phyloP scores from a whole-genome alignment of 1,140 invertebrate genomes.

The Cotesia typhae region DNA sequence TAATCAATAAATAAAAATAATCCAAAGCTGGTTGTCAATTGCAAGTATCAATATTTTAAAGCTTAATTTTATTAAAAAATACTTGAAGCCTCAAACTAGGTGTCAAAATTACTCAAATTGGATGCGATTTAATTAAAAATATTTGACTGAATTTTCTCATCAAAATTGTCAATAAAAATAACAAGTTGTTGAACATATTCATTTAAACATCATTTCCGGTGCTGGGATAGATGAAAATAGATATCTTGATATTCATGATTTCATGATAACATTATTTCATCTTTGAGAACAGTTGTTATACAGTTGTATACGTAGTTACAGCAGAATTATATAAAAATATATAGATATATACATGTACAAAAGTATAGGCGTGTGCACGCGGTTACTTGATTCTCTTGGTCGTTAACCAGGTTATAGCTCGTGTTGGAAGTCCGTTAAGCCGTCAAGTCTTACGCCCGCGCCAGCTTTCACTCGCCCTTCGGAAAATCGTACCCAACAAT shows the following conservation, averaged over 20 bases:
- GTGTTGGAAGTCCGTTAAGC: slow-evolving; percentile 8
- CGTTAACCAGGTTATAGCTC: slow-evolving; percentile 12
- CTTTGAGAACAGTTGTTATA: neutral
- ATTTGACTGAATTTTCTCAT: no score
- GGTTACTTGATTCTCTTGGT: neutral
- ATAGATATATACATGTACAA: neutral
- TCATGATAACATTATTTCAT: no score
- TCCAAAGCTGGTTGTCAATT: no score
- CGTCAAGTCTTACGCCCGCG: slow-evolving; percentile 21
- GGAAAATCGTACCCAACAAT: slow-evolving; percentile 15
- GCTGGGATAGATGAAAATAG: neutral
- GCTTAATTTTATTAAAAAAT: no score
- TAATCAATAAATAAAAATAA: no score
- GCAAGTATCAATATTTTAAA: no score
- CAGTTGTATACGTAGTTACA: neutral
- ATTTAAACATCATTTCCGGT: neutral
- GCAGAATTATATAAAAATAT: neutral
- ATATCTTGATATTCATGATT: slow-evolving; percentile 3
- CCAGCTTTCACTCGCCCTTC: slow-evolving; percentile 25
- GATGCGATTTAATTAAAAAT: neutral
- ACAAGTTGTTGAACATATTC: no score
- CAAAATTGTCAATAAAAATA: no score
- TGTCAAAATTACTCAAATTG: neutral
- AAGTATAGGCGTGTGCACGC: slow-evolving; percentile 2
- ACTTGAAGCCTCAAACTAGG: no score